A percentile compares a stretch with the other conserved stretches of the same genome.
Conservation (phyloP, 2,113 vertebrate genomes). For the Podilymbus podiceps region DNA sequence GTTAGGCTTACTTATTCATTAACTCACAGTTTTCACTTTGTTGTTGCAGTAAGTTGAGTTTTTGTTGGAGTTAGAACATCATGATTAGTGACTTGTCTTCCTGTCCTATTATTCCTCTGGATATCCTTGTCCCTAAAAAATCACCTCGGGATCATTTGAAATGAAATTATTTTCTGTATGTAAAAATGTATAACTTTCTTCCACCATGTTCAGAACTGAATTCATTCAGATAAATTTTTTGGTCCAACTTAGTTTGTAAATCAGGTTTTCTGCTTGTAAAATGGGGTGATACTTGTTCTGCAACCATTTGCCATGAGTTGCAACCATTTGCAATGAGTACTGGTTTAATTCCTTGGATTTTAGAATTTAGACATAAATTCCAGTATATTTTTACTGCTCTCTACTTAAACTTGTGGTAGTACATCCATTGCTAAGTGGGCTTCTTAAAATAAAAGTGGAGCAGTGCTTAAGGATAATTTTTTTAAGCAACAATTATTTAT, state of each 20-base stretch:
- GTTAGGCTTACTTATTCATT: too few relatives aligned
- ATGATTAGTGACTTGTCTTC: background rate
- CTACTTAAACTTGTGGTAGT: background rate
- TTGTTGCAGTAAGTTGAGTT: background rate
- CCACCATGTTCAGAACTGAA: background rate
- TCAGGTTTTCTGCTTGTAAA: background rate
- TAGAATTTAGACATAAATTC: background rate
- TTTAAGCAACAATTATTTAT: background rate
- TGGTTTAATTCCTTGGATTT: background rate
- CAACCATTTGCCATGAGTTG: background rate
- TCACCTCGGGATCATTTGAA: background rate
- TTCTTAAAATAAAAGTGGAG: background rate
- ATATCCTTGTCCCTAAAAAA: background rate
- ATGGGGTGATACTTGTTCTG: background rate
- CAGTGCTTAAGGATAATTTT: background rate
- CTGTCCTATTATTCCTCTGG: background rate
- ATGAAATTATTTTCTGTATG: background rate
- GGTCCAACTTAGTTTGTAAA: background rate
- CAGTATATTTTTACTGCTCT: background rate
- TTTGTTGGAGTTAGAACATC: background rate
- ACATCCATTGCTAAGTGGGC: background rate
- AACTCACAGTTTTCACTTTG: background rate
- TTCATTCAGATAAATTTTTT: background rate
- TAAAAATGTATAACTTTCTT: background rate
- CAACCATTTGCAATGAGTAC: background rate